A percentile compares a stretch with the other conserved stretches of the same genome.
These are phyloP conservation scores for Drosophila equinoxialis DNA, from an alignment of 1,140 invertebrate species.

Conservation along the genomic window DNA sequence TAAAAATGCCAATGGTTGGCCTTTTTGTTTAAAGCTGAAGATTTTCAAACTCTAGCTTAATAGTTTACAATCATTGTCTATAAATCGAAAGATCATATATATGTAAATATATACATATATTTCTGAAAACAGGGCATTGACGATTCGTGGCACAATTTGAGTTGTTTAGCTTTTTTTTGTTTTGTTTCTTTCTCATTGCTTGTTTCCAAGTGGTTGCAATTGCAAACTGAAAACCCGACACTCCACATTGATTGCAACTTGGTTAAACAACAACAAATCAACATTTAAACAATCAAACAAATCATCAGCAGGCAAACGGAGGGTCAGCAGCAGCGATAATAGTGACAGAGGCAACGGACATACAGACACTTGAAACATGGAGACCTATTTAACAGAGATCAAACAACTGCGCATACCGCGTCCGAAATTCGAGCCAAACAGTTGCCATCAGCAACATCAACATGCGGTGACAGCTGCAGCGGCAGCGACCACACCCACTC, in stretches of 20 bases:
- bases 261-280: slow-evolving; percentile 71
- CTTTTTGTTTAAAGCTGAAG: no score
- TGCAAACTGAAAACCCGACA: slow-evolving; percentile 38
- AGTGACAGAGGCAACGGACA: no score
- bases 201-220: slow-evolving; percentile 31
- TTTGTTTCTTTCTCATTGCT: background rate
- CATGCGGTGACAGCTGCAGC: slow-evolving; percentile 85
- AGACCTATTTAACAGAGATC: slow-evolving; percentile 91
- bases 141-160: background rate
- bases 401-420: slow-evolving; percentile 91
- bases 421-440: slow-evolving; percentile 90
- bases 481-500: slow-evolving; percentile 47
- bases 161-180: background rate
- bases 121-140: background rate
- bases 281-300: slow-evolving; percentile 57
- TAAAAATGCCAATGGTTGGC: no score
- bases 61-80: no score
- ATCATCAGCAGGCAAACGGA: slow-evolving; percentile 62
- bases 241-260: slow-evolving; percentile 68
- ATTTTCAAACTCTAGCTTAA: no score
- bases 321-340: background rate
- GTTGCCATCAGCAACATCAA: slow-evolving; percentile 86
- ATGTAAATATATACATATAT: background rate
- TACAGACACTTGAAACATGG: slow-evolving; percentile 84
- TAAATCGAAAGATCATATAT: no score